These are phyloP conservation scores for Scomberomorus guttatus DNA, from an alignment of 2,797 vertebrate genomes.

Conservation along the genomic window DNA sequence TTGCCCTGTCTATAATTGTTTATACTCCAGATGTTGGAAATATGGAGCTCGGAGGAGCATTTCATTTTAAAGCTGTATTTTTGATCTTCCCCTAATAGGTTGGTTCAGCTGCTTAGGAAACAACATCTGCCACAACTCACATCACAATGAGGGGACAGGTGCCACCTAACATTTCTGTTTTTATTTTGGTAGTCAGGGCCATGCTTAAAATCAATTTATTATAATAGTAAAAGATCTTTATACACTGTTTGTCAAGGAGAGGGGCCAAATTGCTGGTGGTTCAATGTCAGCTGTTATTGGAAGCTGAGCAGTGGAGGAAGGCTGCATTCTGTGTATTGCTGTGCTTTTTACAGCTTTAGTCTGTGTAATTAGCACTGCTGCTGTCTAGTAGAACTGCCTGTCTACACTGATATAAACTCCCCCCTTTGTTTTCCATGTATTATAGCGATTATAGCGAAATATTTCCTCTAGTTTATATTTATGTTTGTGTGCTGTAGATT, in stretches of 20 bases:
- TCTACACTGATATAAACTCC: slow-evolving; percentile 13
- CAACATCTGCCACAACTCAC: slow-evolving; percentile 67
- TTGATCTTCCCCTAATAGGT: slow-evolving; percentile 49
- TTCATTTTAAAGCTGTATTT: slow-evolving; percentile 65
- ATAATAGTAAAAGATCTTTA: slow-evolving; percentile 47
- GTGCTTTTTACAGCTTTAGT: slow-evolving; percentile 38
- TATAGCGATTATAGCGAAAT: slow-evolving; percentile 11
- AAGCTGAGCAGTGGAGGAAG: slow-evolving; percentile 30
- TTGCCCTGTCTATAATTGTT: slow-evolving; percentile 42
- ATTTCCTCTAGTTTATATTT: slow-evolving; percentile 17
- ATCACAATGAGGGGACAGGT: slow-evolving; percentile 57
- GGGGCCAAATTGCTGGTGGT: slow-evolving; percentile 40
- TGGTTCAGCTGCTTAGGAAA: slow-evolving; percentile 55
- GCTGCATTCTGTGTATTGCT: slow-evolving; percentile 26
- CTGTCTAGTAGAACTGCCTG: slow-evolving; percentile 27
- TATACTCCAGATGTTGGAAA: slow-evolving; percentile 67
- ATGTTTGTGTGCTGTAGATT: slow-evolving; percentile 16
- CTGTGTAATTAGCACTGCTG: slow-evolving; percentile 45
- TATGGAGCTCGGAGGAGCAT: slow-evolving; percentile 63
- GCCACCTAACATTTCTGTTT: slow-evolving; percentile 50
- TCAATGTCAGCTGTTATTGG: slow-evolving; percentile 55
- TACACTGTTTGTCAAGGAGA: slow-evolving; percentile 24
- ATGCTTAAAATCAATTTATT: slow-evolving; percentile 59
- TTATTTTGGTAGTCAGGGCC: slow-evolving; percentile 48
- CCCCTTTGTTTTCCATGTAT: slow-evolving; percentile 6